Base-by-base conservation (phyloP, 2,888 invertebrate species). In the Sturmia bella region DNA sequence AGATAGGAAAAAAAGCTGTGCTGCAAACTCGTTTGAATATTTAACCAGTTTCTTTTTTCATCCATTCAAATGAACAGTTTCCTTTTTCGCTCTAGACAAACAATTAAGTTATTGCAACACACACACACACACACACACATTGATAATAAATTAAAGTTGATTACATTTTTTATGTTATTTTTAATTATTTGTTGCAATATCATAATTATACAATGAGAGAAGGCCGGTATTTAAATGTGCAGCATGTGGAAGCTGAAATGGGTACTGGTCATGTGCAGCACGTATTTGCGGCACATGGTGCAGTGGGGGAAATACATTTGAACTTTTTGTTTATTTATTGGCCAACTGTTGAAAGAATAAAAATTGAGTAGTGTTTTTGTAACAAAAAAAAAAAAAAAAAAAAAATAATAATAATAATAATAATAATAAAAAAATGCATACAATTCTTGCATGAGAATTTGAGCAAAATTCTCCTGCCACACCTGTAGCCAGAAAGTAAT, bases 61-160 rank as follows among this genome's bases (percentile, higher is more conserved):
- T 4, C n/a, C 39, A 39, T 50, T 3, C 9, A 17, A 32, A 56
- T n/a, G 4, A 27, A n/a, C 24, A 43, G 19, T 24, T 63, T 63
- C 52, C 41, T 41, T 72, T 61, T 61, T 59, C 1, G 17, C 41
- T 15, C 11, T 48, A 54, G 61, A 41, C 39, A 15, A 32, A 37
- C 32, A 37, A 37, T 4, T n/a, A 52, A 52, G 41, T 41, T 17
- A 32, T 61, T 76, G 54, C 61, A 61, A 57, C 70, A 70, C 9
- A 9, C 27, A 27, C 3, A n/a, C n/a, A n/a, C n/a, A n/a, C n/a
- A n/a, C n/a, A n/a, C n/a, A n/a, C n/a, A n/a, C 74, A 82, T 78
- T 69, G 74, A 74, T 82, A 78, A 76, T 61, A 80, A 80, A 80
- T 80, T 80, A 78, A 78, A 74, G 74, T 70, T 78, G 77, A 78